These are phyloP conservation scores for Percopsis transmontana DNA, from an alignment of 2,113 vertebrate species.

Conservation along the genomic window DNA sequence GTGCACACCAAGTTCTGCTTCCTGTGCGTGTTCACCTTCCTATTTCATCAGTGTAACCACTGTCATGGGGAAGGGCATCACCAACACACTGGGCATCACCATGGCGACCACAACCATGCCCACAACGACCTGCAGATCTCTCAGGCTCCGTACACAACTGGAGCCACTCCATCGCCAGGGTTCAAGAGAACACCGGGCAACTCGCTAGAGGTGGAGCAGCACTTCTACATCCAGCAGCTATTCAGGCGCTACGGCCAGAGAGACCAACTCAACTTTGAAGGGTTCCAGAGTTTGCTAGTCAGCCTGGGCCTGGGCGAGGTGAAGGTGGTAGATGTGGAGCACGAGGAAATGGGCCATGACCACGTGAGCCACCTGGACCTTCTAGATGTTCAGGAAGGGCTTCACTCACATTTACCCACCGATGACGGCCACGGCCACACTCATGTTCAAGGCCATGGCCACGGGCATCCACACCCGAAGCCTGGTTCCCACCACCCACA, in stretches of 20 bases:
- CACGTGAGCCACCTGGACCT: constrained; percentile 91
- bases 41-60: constrained; percentile 91
- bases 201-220: constrained; percentile 86
- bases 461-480: constrained; percentile 37
- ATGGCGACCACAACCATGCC: constrained; percentile 50
- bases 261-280: constrained; percentile 88
- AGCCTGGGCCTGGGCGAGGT: constrained; percentile 93
- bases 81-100: constrained; percentile 55
- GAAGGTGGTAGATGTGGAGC: constrained; percentile 86
- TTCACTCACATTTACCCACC: constrained; percentile 80
- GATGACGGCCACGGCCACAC: constrained; percentile 63
- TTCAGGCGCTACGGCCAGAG: constrained; percentile 89
- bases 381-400: constrained; percentile 87
- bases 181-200: constrained; percentile 56
- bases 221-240: constrained; percentile 91
- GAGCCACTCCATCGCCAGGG: constrained; percentile 44
- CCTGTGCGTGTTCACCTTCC: constrained; percentile 94
- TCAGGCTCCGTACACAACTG: constrained; percentile 75
- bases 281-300: constrained; percentile 89
- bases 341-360: constrained; percentile 92
- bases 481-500: constrained; percentile 29
- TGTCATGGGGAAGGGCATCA: constrained; percentile 84
- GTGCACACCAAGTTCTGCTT: constrained; percentile 95
- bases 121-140: constrained; percentile 86
- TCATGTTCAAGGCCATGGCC: constrained; percentile 51